A percentile compares a stretch with the other conserved stretches of the same genome.
These are phyloP conservation scores for Anguilla obscura DNA, from an alignment of 2,797 vertebrate genomes.

Conservation along the genomic window DNA sequence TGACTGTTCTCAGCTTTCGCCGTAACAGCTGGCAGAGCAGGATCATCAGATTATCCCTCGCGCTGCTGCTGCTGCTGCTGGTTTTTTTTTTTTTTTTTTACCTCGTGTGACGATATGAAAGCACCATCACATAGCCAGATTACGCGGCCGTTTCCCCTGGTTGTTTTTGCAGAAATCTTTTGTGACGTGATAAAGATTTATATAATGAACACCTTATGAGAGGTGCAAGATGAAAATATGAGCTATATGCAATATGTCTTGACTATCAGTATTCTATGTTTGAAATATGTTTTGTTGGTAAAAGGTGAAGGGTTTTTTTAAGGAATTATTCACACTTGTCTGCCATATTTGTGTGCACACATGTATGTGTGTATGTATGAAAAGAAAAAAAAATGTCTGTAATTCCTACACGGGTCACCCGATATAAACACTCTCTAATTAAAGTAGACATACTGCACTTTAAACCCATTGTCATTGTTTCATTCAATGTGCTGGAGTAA, in stretches of 20 bases:
- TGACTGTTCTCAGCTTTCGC: neutral
- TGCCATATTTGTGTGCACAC: neutral
- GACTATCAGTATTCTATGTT: neutral
- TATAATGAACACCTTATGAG: neutral
- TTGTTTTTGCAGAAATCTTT: neutral
- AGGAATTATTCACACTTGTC: neutral
- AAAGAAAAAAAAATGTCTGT: neutral
- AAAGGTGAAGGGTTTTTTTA: neutral
- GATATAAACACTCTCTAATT: too few species aligned
- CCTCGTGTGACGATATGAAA: neutral
- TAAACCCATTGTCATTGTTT: neutral
- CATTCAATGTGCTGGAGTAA: too few species aligned
- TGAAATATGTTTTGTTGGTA: neutral
- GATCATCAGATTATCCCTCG: constrained; percentile 2
- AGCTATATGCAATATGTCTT: neutral
- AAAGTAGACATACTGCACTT: neutral
- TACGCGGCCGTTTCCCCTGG: neutral
- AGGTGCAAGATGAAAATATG: neutral
- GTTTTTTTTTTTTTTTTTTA: neutral
- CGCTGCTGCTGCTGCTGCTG: neutral
- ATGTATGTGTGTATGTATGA: neutral
- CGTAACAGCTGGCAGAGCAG: constrained; percentile 12
- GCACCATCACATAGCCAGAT: neutral
- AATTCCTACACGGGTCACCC: too few species aligned
- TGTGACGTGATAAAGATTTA: neutral